A percentile compares a stretch with the other conserved stretches of the same genome.
phyloP scores from a whole-genome alignment of 1,140 invertebrate genomes.

The Grapholita molesta region DNA sequence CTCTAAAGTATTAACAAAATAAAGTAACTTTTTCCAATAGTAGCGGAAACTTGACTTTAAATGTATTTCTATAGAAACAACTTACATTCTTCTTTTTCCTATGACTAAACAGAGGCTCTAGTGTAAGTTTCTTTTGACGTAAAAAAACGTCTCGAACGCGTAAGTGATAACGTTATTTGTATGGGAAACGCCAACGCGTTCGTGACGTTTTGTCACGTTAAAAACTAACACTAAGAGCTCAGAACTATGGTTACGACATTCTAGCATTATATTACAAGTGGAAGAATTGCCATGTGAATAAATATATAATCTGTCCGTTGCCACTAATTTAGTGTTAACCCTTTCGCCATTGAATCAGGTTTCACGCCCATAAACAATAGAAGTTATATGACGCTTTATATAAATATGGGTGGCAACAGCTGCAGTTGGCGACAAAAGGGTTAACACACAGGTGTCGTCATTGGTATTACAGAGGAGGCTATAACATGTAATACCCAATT shows the following conservation, averaged over 20 bases:
- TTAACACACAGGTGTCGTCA: background rate
- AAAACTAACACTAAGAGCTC: too few relatives aligned
- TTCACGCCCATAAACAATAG: too few relatives aligned
- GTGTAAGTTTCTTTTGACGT: too few relatives aligned
- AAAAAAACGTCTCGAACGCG: too few relatives aligned
- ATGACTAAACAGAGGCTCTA: background rate
- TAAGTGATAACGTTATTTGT: too few relatives aligned
- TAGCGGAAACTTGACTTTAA: background rate
- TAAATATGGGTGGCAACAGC: too few relatives aligned
- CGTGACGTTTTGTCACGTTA: too few relatives aligned
- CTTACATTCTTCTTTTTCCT: background rate
- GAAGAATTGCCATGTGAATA: background rate
- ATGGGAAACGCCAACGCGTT: too few relatives aligned
- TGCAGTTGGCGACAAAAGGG: too few relatives aligned
- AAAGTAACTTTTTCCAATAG: background rate
- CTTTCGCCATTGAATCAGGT: too few relatives aligned
- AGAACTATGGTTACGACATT: background rate
- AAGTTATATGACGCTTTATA: too few relatives aligned
- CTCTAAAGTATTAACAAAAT: background rate
- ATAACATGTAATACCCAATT: background rate
- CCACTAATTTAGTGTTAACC: background rate
- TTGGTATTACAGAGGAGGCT: background rate
- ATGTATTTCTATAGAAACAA: background rate
- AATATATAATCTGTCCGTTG: background rate
- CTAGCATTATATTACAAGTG: conserved; percentile 12